These are phyloP conservation scores for Sesamia nonagrioides DNA, from an alignment of 1,140 invertebrate genomes.

Conservation along the genomic window DNA sequence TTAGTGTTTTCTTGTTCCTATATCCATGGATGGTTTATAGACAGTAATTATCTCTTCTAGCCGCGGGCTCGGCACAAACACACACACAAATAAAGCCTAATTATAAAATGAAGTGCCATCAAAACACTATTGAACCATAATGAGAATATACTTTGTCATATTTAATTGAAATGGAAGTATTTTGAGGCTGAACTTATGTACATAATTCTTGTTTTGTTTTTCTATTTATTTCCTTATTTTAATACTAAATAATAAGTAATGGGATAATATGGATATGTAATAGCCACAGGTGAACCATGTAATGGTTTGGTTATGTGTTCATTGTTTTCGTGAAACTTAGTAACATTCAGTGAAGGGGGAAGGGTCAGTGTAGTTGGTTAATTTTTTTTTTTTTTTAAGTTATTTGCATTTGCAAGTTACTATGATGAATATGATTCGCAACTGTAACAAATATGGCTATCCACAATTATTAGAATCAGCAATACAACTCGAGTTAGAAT, in stretches of 20 bases:
- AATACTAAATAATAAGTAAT: constrained; percentile 62
- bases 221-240: constrained; percentile 78
- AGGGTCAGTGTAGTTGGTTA: no score
- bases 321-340: constrained; percentile 14
- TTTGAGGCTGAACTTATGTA: constrained; percentile 77
- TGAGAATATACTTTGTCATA: constrained; percentile 52
- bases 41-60: not conserved
- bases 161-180: constrained; percentile 59
- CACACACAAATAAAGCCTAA: constrained; percentile 30
- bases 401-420: no score
- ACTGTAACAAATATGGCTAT: no score
- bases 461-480: no score
- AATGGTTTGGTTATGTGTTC: constrained; percentile 65
- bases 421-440: no score
- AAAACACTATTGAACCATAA: constrained; percentile 50
- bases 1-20: constrained; percentile 81
- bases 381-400: no score
- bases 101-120: constrained; percentile 71
- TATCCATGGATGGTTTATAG: constrained; percentile 58
- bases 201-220: constrained; percentile 71
- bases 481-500: no score
- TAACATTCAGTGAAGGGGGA: not conserved
- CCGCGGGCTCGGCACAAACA: constrained; percentile 3
- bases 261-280: constrained; percentile 62
- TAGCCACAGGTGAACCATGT: constrained; percentile 64